Evolutionary conservation across 2,113 vertebrate genomes (phyloP), one percentile per base, ranked within the genome.

Genomic region (Pseudorasbora parva): DNA sequence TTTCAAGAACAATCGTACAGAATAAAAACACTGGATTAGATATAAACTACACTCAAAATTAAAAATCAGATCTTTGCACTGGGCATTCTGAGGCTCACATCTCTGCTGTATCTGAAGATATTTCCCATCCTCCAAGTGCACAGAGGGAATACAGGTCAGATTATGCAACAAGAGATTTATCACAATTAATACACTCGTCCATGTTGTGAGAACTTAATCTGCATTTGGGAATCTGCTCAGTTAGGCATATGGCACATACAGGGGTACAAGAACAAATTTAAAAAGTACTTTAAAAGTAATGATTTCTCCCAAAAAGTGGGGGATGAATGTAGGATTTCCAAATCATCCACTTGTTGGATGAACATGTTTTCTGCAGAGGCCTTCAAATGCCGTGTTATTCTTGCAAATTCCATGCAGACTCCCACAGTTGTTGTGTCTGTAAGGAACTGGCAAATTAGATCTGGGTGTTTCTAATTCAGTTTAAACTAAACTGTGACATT

Each of bases 71-170:
- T 17, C 10, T 37, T 84, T 71, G 71, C 59, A 49, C 37, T 27
- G 72, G 25, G 37, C 56, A 57, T 82, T 82, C 51, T 81, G 37
- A 66, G 37, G 83, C 5, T 77, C 72, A 23, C 51, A 87, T 78
- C 86, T 87, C 54, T 57, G 8, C n/a, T 10, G 59, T 23, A 84
- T 87, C 45, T 77, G 37, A 84, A 81, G 62, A 82, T 79, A 82
- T 57, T 74, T n/a, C 56, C 71, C 54, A 54, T 78, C 72, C 82
- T 64, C 37, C 47, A 57, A 68, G 33, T 30, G 45, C 66, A 64
- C 33, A 8, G 74, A 62, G 57, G 78, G 73, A 85, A 72, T 54
- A 59, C 82, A 79, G 45, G 37, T 72, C 68, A 76, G n/a, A 41
- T 54, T 69, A 49, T 66, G 75, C 21, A 81, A 59, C 66, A 78